Evolutionary conservation across 2,113 vertebrate genomes (phyloP), one percentile per base, ranked within the genome.

Genomic region (Planiliza haematocheilus): DNA sequence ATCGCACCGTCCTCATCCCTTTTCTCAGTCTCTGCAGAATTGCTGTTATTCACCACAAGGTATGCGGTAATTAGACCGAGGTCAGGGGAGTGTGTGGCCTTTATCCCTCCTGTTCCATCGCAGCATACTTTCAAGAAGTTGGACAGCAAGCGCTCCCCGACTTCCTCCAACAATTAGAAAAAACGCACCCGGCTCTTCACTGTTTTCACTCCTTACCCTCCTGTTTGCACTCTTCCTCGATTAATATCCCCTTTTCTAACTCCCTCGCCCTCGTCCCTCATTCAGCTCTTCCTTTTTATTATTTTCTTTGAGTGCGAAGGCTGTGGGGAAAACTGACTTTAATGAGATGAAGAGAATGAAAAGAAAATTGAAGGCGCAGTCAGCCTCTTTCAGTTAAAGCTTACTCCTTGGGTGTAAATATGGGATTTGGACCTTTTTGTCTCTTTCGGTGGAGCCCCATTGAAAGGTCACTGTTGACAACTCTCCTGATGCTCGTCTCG

Each of bases 11-110:
- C 64, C 70, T 70, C 59, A 8, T 77, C 73, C 77, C 72, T 24
- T 66, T 57, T 5, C 3, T 2, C 14, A 52, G 50, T 53, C 77
- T 71, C 64, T 56, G 4, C 41, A 74, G 58, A 76, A 18, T 52
- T 55, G 55, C 77, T 73, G 62, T 82, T 81, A 50, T 72, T 77
- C 62, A 70, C 71, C 73, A 70, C 45, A 61, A 82, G 82, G 82
- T 84, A 82, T 90, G 89, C 85, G 79, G 79, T 92, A 89, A 93
- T 93, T 91, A 92, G 80, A 67, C 61, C 17, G 70, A 86, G 85
- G 87, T 87, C 87, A 89, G 45, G 77, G 86, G 84, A 88, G 86
- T 73, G 51, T 52, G 60, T 68, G 73, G 66, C 67, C 86, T 69
- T 53, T 52, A 24, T 68, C 45, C 51, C 55, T 61, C 43, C 63